These are phyloP conservation scores for Pegoplata infirma DNA, from an alignment of 2,888 invertebrate species.

Conservation along the genomic window DNA sequence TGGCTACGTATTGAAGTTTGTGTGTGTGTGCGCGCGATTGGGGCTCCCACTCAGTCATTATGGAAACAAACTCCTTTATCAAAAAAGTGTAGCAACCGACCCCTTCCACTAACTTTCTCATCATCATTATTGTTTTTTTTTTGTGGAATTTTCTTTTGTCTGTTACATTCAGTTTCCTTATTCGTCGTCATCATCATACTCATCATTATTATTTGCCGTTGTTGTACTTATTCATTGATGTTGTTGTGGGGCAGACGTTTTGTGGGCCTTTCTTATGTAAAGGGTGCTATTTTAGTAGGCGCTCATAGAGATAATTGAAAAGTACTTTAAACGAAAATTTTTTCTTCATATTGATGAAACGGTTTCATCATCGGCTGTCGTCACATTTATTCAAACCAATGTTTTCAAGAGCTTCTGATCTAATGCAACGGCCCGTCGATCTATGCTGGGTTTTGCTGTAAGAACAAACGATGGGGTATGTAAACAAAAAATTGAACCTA, in stretches of 20 bases:
- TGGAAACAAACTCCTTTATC: constrained; percentile 15
- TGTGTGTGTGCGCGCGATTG: too few species aligned
- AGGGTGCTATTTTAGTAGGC: too few species aligned
- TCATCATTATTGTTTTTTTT: constrained; percentile 6
- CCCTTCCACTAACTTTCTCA: constrained; percentile 1
- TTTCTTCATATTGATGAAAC: too few species aligned
- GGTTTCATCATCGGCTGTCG: too few species aligned
- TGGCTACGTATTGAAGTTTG: constrained; percentile 24
- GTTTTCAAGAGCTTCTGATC: too few species aligned
- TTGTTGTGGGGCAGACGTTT: constrained; percentile 20
- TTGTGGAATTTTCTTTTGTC: constrained; percentile 18
- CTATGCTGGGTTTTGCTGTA: too few species aligned
- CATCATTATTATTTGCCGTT: constrained; percentile 70
- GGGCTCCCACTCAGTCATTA: neutral
- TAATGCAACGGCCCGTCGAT: too few species aligned
- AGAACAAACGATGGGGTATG: too few species aligned
- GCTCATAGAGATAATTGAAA: too few species aligned
- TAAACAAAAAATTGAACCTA: too few species aligned
- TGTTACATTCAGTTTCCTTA: neutral
- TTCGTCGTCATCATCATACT: constrained; percentile 61
- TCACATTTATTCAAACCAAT: too few species aligned
- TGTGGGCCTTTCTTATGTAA: neutral
- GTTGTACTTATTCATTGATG: constrained; percentile 43
- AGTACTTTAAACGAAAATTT: too few species aligned
- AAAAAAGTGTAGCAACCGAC: neutral